These are phyloP conservation scores for Hybognathus amarus DNA, from an alignment of 2,797 vertebrate species.

Conservation along the genomic window DNA sequence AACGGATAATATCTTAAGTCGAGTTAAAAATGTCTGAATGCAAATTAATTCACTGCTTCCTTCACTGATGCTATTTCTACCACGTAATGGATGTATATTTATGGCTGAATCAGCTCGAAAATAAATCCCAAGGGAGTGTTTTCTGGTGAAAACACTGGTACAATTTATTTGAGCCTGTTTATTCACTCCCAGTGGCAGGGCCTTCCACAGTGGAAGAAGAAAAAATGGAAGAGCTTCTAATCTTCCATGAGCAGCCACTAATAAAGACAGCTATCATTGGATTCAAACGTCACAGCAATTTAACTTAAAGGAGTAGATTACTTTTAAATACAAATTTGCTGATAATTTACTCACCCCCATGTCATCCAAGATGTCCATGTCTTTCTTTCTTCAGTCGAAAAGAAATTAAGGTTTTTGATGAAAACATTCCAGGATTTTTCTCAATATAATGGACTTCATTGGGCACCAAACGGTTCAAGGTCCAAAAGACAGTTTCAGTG, in stretches of 20 bases:
- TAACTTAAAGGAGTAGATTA: slow-evolving; percentile 58
- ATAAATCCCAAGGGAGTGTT: slow-evolving; percentile 83
- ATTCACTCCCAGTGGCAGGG: slow-evolving; percentile 78
- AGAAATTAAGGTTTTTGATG: too few relatives aligned
- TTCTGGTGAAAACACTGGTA: slow-evolving; percentile 80
- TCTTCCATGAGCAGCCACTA: slow-evolving; percentile 79
- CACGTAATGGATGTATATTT: slow-evolving; percentile 84
- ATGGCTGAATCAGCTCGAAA: slow-evolving; percentile 84
- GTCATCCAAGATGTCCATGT: too few relatives aligned
- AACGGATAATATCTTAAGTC: slow-evolving; percentile 84
- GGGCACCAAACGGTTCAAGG: too few relatives aligned
- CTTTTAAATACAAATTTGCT: too few relatives aligned
- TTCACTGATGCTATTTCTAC: slow-evolving; percentile 76
- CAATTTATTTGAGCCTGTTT: slow-evolving; percentile 85
- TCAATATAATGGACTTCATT: too few relatives aligned
- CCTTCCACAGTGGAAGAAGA: slow-evolving; percentile 59
- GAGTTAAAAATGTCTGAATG: slow-evolving; percentile 83
- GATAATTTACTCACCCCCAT: too few relatives aligned
- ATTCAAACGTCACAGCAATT: slow-evolving; percentile 76
- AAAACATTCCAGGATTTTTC: too few relatives aligned
- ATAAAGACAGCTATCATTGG: slow-evolving; percentile 78
- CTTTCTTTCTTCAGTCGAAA: too few relatives aligned
- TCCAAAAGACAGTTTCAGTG: too few relatives aligned
- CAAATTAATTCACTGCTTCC: slow-evolving; percentile 84
- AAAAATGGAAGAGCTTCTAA: slow-evolving; percentile 75